Base-by-base conservation (phyloP, 2,888 invertebrate genomes). In the Leptinotarsa rubiginosa region DNA sequence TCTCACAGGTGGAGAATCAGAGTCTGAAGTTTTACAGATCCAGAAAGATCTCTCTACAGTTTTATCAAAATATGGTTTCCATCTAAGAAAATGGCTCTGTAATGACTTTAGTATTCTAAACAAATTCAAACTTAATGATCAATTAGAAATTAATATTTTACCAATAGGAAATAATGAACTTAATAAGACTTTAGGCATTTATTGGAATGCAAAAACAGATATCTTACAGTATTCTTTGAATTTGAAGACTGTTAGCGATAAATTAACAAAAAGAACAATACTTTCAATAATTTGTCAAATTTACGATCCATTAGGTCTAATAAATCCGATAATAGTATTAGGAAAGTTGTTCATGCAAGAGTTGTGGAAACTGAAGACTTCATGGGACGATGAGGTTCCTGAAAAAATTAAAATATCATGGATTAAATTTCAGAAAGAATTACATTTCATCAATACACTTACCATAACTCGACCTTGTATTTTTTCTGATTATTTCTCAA, bases 41-140 rank as follows among this genome's bases (percentile, higher is more conserved):
- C 25, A 25, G 5, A 25, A 20, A 20, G 10, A 62, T 4, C 16
- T 73, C 16, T 49, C 52, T 4, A 49, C 50, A 31, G 50, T 69
- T 41, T 49, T 73, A 10, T 10, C 15, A 65, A 49, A 5, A 4
- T 65, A 18, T 25, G 70, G 70, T 20, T 75, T 75, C 65, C 47
- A 54, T 10, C 56, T 75, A n/a, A 16, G 70, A 49, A 75, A 75
- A 56, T 75, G 68, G 56, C 31, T 52, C 13, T 65, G 65, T 4
- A 52, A 71, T n/a, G 22, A 49, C 15, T 7, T 10, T 4, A 41
- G 41, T 62, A 31, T 67, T 31, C 49, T 56, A 31, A 15, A 16
- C 5, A 47, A 67, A 49, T 67, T 72, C 16, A 10, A 47, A 47
- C 13, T 69, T 15, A 20, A 31, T 64, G 25, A 69, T 20, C 13